Evolutionary conservation across 2,888 invertebrate genomes (phyloP), one percentile per base, ranked within the genome.

Genomic region (Drosophila meridiana): DNA sequence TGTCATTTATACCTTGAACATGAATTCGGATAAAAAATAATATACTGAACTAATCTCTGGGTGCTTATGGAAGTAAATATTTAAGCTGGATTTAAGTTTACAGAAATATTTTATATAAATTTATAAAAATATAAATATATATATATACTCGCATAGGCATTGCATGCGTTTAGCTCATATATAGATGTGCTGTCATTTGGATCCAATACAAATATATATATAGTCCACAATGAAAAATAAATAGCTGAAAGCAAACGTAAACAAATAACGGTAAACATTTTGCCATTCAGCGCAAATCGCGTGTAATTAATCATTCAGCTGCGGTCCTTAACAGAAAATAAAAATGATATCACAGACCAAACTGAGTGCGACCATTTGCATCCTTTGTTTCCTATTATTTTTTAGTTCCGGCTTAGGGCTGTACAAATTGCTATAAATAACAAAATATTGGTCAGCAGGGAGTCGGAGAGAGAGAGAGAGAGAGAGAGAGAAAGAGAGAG

Each of bases 381-480:
- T 65, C 52, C 65, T 63, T 74, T 71, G 56, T 66, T 68, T 43
- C 26, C 40, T 43, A 28, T 42, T 26, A 42, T 48, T 45, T 47
- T 62, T 61, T 64, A 43, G 13, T 52, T 43, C 42, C 61, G 48
- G 69, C 58, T 69, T 75, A 63, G 76, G 68, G 62, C 56, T 69
- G 50, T 72, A 72, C 74, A 73, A 78, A 78, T 85, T 76, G 85
- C 85, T 67, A 77, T 87, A 87, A 87, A 87, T 81, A 87, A 87
- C 78, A 73, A 76, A 76, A 62, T 80, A 75, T 80, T 74, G 70
- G 47, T 9, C 73, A 52, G 47, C 50, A 48, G 48, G 30, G 48
- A 9, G 26, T 43, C 50, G 45, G 48, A 26, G 48, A 9, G 26
- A 8, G n/a, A 40, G 53, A 36, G n/a, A 36, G 13, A 2, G 0